These are phyloP conservation scores for Craterocephalus amniculus DNA, from an alignment of 2,797 vertebrate genomes.

Conservation along the genomic window DNA sequence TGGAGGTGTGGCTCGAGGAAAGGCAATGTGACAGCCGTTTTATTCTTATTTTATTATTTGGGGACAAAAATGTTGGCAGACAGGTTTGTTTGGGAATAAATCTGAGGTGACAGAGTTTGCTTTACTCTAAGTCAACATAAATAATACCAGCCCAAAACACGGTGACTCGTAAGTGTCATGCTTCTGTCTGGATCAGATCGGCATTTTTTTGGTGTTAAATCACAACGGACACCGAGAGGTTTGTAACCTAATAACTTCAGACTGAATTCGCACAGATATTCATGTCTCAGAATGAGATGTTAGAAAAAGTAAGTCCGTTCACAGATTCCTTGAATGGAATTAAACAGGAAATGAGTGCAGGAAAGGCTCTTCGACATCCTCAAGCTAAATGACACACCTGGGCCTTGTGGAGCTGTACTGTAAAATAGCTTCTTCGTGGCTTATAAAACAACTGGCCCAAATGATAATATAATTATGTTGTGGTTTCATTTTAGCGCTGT, in stretches of 20 bases:
- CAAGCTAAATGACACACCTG: neutral
- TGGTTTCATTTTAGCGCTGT: conserved; percentile 9
- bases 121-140: neutral
- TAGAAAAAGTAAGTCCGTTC: neutral
- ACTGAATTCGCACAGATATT: neutral
- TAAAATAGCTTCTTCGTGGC: conserved; percentile 2
- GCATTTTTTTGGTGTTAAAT: neutral
- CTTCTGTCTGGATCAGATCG: neutral
- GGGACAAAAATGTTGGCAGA: neutral
- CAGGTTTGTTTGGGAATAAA: neutral
- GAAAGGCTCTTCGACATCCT: neutral
- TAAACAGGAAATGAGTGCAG: neutral
- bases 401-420: neutral
- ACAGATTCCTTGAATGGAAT: neutral
- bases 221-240: neutral
- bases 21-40: neutral
- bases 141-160: neutral
- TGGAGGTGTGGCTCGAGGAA: neutral
- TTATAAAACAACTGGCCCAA: neutral
- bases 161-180: neutral
- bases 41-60: neutral
- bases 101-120: neutral
- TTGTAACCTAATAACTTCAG: neutral
- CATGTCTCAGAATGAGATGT: neutral
- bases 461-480: conserved; percentile 11